Conservation (phyloP, 2,797 vertebrate genomes). For the Fundulus diaphanus region DNA sequence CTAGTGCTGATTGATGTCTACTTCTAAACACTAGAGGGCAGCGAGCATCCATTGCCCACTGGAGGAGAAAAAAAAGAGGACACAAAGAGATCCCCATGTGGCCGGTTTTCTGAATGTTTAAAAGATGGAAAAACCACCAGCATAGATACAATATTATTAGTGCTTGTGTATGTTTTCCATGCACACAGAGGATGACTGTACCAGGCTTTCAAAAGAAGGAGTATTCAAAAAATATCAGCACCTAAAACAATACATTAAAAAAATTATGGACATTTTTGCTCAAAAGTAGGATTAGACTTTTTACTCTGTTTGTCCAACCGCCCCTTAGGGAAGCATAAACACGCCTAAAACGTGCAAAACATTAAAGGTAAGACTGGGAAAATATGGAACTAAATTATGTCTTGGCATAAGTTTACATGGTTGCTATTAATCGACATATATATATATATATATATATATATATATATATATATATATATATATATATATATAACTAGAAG, state of each 20-base stretch:
- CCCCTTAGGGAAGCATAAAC: too few species aligned
- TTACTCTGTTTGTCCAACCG: too few species aligned
- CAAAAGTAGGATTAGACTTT: too few species aligned
- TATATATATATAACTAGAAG: too few species aligned
- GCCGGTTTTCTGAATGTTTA: background rate
- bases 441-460: too few species aligned
- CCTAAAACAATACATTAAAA: background rate
- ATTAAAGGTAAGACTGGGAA: background rate
- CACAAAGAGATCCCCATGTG: background rate
- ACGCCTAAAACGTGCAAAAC: background rate
- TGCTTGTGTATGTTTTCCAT: background rate
- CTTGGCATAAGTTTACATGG: too few species aligned
- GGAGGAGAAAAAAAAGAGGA: background rate
- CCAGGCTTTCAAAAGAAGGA: background rate
- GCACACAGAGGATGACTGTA: background rate
- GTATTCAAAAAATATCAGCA: background rate
- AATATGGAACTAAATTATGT: background rate
- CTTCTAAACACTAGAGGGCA: constrained; percentile 59
- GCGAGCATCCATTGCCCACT: background rate
- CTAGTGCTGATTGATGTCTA: background rate
- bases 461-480: too few species aligned
- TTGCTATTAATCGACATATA: too few species aligned
- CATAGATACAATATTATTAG: background rate
- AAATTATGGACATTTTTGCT: too few species aligned
- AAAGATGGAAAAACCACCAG: background rate